These are phyloP conservation scores for Anarrhichthys ocellatus DNA, from an alignment of 2,113 vertebrate species.

Conservation along the genomic window DNA sequence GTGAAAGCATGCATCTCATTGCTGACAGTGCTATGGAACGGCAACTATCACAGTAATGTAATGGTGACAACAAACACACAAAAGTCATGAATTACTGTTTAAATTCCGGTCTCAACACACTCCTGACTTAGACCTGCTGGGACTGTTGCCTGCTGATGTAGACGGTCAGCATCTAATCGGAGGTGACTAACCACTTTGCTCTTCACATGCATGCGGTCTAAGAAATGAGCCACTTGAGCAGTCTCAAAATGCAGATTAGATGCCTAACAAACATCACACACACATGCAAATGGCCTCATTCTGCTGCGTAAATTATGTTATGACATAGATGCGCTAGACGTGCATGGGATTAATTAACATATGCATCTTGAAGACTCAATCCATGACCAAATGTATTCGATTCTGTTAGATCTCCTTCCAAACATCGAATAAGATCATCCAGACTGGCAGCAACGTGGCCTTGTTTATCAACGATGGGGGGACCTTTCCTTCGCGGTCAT, in stretches of 20 bases:
- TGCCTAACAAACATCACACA: not conserved
- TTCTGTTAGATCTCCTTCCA: constrained; percentile 21
- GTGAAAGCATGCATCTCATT: constrained; percentile 35
- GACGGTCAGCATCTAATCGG: not conserved
- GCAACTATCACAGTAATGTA: constrained; percentile 2
- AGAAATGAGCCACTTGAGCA: not conserved
- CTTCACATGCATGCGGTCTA: not conserved
- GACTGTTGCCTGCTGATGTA: constrained; percentile 27
- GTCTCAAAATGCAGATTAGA: constrained; percentile 18
- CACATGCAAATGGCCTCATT: not conserved
- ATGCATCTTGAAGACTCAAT: constrained; percentile 2
- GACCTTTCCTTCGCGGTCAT: constrained; percentile 10
- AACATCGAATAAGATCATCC: not conserved
- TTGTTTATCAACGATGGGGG: not conserved
- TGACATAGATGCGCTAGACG: constrained; percentile 2
- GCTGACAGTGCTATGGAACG: constrained; percentile 23
- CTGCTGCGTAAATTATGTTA: not conserved
- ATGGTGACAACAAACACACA: constrained; percentile 25
- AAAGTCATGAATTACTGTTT: constrained; percentile 21
- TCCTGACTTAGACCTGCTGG: not conserved
- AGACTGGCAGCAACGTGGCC: not conserved
- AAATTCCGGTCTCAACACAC: constrained; percentile 1
- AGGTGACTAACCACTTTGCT: not conserved
- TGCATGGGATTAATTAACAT: constrained; percentile 14
- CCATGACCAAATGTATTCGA: constrained; percentile 10